Percentiles rank a stretch among this genome's conserved stretches.
phyloP scores from a whole-genome alignment of 2,113 vertebrate genomes.

The Gadus macrocephalus region DNA sequence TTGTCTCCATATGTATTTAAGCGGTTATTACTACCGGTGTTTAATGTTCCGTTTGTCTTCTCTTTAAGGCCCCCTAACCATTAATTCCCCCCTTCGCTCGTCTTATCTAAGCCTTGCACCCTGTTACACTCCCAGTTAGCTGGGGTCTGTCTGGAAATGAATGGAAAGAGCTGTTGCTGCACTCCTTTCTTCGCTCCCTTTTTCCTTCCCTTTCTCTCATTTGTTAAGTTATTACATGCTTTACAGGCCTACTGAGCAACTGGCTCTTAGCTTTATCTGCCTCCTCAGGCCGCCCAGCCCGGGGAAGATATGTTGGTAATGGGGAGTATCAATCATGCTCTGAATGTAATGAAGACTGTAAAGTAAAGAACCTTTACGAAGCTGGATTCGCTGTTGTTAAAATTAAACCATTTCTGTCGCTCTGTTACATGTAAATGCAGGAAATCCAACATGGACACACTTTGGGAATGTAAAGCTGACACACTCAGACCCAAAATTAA shows the following conservation, averaged over 20 bases:
- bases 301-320: background rate
- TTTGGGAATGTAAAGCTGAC: background rate
- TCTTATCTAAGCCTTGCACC: no score
- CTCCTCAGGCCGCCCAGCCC: constrained; percentile 1
- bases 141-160: no score
- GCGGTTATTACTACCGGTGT: no score
- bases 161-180: no score
- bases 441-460: background rate
- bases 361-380: no score
- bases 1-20: no score
- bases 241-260: constrained; percentile 29
- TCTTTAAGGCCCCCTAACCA: no score
- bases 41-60: no score
- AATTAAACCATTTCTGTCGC: no score
- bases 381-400: no score
- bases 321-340: background rate
- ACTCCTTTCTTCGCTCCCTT: background rate
- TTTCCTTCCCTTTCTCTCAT: background rate
- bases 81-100: no score
- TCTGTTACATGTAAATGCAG: background rate
- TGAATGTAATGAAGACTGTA: constrained; percentile 16
- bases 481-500: constrained; percentile 2
- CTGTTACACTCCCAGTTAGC: no score
- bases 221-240: constrained; percentile 21
- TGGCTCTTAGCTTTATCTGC: constrained; percentile 23